Evolutionary conservation across 1,140 invertebrate genomes (phyloP).

Genomic region (Sogatella furcifera): DNA sequence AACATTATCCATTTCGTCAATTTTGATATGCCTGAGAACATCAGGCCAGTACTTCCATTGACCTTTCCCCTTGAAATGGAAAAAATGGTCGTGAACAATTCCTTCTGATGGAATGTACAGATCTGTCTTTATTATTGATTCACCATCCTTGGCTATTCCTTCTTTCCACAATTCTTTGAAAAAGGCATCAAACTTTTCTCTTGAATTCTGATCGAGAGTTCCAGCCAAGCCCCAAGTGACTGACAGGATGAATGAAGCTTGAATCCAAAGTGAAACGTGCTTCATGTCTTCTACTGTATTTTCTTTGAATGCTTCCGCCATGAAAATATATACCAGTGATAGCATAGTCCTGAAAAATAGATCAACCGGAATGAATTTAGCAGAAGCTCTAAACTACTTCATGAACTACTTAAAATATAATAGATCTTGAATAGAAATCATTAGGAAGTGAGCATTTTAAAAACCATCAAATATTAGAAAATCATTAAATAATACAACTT

Average conservation of each 20-base stretch:
- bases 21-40: conserved; percentile 42
- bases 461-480: too few species aligned
- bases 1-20: conserved; percentile 53
- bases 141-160: conserved; percentile 32
- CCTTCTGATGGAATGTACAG: conserved; percentile 62
- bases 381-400: too few species aligned
- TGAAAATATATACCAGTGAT: conserved; percentile 60
- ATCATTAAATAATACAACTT: too few species aligned
- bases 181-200: conserved; percentile 62
- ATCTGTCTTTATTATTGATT: conserved; percentile 55
- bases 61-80: conserved; percentile 56
- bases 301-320: conserved; percentile 55
- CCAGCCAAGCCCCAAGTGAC: conserved; percentile 76
- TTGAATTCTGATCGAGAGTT: conserved; percentile 55
- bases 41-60: conserved; percentile 68
- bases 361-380: too few species aligned
- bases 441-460: too few species aligned
- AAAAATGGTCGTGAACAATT: conserved; percentile 68
- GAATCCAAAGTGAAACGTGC: conserved; percentile 53
- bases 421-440: too few species aligned
- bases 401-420: too few species aligned
- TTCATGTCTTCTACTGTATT: conserved; percentile 47
- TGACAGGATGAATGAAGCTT: conserved; percentile 64
- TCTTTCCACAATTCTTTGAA: conserved; percentile 37
- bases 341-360: conserved; percentile 44